Evolutionary conservation across 2,797 vertebrate genomes (phyloP).

Genomic region (Crenuchus spilurus): DNA sequence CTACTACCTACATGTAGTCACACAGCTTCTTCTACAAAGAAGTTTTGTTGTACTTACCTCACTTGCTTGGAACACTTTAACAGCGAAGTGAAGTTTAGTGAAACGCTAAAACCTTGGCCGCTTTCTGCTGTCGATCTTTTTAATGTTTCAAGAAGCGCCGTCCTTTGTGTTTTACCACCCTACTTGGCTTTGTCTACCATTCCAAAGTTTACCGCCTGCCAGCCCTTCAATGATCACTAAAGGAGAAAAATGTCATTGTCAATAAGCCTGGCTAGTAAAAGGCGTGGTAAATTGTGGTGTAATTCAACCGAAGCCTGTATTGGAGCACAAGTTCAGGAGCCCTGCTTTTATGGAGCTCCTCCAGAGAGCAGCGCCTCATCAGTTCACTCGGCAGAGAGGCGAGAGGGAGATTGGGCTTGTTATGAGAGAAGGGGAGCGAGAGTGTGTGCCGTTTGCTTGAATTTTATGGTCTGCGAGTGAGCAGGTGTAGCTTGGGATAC

Average conservation of each 20-base stretch:
- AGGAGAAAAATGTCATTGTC: constrained; percentile 49
- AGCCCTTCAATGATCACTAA: constrained; percentile 45
- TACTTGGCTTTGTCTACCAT: constrained; percentile 9
- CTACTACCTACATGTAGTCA: neutral
- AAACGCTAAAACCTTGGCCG: constrained; percentile 8
- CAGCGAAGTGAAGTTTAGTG: neutral
- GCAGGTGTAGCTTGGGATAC: constrained; percentile 41
- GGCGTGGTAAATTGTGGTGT: constrained; percentile 45
- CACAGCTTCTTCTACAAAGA: neutral
- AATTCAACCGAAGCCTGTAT: constrained; percentile 46
- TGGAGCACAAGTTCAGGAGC: constrained; percentile 8
- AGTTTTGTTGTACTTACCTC: neutral
- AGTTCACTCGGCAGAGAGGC: neutral
- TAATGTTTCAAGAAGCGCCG: constrained; percentile 4
- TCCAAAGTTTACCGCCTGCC: constrained; percentile 43
- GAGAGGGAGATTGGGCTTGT: constrained; percentile 23
- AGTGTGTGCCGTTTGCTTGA: constrained; percentile 29
- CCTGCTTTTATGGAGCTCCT: constrained; percentile 46
- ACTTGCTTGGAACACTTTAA: neutral
- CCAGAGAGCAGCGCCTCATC: constrained; percentile 39
- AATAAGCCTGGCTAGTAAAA: constrained; percentile 45
- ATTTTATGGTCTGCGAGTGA: constrained; percentile 39
- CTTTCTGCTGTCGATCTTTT: constrained; percentile 16
- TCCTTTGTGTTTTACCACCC: constrained; percentile 35
- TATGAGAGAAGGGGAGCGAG: constrained; percentile 9